A percentile compares a stretch with the other conserved stretches of the same genome.
Evolutionary conservation across 1,140 invertebrate genomes (phyloP).

Genomic region (Sycophila sp.): DNA sequence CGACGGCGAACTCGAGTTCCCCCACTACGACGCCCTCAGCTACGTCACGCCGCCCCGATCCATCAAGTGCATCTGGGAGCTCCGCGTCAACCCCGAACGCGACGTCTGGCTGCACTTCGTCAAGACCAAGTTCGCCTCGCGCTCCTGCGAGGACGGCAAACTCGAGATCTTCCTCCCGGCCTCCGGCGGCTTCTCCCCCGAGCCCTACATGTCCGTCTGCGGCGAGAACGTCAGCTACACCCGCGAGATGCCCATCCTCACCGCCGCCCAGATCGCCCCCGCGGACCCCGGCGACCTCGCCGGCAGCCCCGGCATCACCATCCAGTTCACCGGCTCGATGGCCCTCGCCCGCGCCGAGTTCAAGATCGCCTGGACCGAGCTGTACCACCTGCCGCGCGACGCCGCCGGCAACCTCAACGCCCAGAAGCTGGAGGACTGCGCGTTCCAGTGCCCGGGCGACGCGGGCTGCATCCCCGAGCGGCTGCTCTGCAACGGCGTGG

Average conservation of each 20-base stretch:
- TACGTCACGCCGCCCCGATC: conserved; percentile 78
- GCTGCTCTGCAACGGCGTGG: conserved; percentile 85
- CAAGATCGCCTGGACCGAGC: conserved; percentile 88
- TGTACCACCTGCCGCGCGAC: conserved; percentile 86
- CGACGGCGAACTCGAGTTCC: conserved; percentile 86
- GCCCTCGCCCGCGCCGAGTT: conserved; percentile 84
- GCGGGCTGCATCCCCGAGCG: conserved; percentile 82
- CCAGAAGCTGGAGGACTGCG: conserved; percentile 74
- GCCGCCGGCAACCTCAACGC: conserved; percentile 81
- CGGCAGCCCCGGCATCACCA: conserved; percentile 69
- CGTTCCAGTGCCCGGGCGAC: conserved; percentile 86
- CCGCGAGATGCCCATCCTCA: conserved; percentile 80
- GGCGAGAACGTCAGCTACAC: conserved; percentile 83
- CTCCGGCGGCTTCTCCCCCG: conserved; percentile 54
- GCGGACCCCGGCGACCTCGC: conserved; percentile 68
- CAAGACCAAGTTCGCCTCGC: conserved; percentile 82
- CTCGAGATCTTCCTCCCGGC: conserved; percentile 83
- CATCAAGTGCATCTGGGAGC: conserved; percentile 89
- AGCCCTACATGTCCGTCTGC: conserved; percentile 81
- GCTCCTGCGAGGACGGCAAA: conserved; percentile 84
- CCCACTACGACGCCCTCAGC: conserved; percentile 83
- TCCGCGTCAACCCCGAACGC: conserved; percentile 80
- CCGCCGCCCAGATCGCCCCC: conserved; percentile 76
- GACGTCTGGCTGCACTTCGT: conserved; percentile 89
- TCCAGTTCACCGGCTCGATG: conserved; percentile 77